phyloP scores from a whole-genome alignment of 2,797 vertebrate genomes.

The Chloroceryle amazona region DNA sequence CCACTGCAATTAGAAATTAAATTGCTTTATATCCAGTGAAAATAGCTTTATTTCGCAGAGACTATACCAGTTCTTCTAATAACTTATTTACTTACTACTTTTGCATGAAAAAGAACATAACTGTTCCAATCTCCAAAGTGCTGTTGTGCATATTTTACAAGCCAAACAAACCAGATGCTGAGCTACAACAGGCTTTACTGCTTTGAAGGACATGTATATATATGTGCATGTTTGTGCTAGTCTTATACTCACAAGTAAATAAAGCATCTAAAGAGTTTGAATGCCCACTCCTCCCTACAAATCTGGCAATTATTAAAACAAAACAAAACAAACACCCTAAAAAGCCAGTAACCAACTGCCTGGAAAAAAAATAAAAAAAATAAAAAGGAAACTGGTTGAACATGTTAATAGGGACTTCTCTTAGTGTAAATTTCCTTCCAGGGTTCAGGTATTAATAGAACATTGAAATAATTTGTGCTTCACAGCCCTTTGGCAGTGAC shows the following conservation, averaged over 20 bases:
- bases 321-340: background rate
- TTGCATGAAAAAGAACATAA: background rate
- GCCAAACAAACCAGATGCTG: background rate
- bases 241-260: background rate
- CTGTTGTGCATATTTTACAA: background rate
- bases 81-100: background rate
- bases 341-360: accelerated
- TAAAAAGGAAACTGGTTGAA: background rate
- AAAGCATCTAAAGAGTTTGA: background rate
- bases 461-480: background rate
- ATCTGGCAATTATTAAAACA: background rate
- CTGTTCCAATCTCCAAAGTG: background rate
- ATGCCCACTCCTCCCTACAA: background rate
- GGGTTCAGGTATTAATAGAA: background rate
- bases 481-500: background rate
- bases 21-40: background rate
- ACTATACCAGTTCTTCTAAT: background rate
- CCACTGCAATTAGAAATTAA: background rate
- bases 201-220: background rate
- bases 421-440: background rate
- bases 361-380: background rate
- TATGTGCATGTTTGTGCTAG: background rate
- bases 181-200: background rate
- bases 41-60: background rate
- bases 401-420: background rate